Conservation (phyloP, 2,888 invertebrate genomes). For the Lepidocyrtoides sp. region DNA sequence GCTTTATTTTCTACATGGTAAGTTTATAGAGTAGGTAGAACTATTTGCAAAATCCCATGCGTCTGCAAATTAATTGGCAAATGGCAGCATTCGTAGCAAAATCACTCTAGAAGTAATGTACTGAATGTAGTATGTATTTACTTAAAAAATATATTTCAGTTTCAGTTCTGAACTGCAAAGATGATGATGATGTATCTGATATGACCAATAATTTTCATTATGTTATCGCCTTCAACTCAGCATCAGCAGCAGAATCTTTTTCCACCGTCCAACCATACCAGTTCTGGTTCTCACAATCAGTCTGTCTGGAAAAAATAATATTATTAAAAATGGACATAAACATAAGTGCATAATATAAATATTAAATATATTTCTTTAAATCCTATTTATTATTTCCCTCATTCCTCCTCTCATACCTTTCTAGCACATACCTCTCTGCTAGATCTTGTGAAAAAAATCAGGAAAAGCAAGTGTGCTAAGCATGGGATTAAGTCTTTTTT, state of each 20-base stretch:
- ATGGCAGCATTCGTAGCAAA: constrained; percentile 20
- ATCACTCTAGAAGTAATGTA: too few relatives aligned
- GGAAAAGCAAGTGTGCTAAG: background rate
- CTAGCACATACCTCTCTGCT: background rate
- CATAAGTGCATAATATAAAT: background rate
- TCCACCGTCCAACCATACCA: constrained; percentile 63
- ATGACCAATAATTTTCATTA: constrained; percentile 49
- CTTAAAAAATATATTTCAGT: background rate
- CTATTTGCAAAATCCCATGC: background rate
- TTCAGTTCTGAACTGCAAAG: constrained; percentile 3
- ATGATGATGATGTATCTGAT: constrained; percentile 32
- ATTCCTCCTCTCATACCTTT: background rate
- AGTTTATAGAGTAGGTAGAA: background rate
- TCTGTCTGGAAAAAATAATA: constrained; percentile 37
- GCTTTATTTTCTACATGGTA: too few relatives aligned
- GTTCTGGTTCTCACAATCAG: constrained; percentile 78
- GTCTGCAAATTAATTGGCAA: background rate
- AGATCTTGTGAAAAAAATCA: background rate
- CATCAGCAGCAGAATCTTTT: constrained; percentile 12
- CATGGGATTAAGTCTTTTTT: background rate
- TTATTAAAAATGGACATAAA: background rate
- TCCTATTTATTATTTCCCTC: background rate
- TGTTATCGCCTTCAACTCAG: background rate
- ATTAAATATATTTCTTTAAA: background rate
- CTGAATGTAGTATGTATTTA: background rate